A percentile compares a stretch with the other conserved stretches of the same genome.
These are phyloP conservation scores for Probosciger aterrimus DNA, from an alignment of 2,113 vertebrate genomes.

Conservation along the genomic window DNA sequence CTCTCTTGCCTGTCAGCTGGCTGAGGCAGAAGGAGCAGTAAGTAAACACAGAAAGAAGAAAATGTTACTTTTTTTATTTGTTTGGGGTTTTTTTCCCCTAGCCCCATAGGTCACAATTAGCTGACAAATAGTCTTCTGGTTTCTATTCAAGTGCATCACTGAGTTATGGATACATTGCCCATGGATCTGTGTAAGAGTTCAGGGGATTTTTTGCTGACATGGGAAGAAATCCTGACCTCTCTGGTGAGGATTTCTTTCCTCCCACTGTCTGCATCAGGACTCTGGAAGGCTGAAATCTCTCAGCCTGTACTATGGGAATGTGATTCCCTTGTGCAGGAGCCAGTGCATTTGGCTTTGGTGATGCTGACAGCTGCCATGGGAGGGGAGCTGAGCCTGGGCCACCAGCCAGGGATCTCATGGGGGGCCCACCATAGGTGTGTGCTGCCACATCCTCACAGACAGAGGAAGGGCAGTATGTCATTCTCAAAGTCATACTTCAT, in stretches of 20 bases:
- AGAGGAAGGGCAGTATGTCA: background rate
- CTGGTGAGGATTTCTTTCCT: background rate
- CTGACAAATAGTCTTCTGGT: background rate
- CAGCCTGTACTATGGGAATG: background rate
- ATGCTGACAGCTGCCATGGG: background rate
- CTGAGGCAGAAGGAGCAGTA: slow-evolving; percentile 84
- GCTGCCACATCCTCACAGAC: background rate
- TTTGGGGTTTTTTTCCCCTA: background rate
- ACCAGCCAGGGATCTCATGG: background rate
- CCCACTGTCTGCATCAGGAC: background rate
- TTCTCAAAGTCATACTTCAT: background rate
- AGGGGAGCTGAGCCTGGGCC: background rate
- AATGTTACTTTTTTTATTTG: background rate
- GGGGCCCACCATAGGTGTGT: background rate
- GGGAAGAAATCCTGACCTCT: background rate
- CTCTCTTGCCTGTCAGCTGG: slow-evolving; percentile 82
- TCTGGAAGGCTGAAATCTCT: background rate
- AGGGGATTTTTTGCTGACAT: background rate
- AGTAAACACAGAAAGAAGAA: slow-evolving; percentile 37
- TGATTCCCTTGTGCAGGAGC: background rate
- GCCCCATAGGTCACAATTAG: background rate
- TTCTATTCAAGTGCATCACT: background rate
- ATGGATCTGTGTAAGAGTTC: background rate
- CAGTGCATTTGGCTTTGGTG: background rate
- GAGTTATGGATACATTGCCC: background rate